A percentile compares a stretch with the other conserved stretches of the same genome.
Evolutionary conservation across 2,113 vertebrate genomes (phyloP).

Genomic region (Atlantisia rogersi): DNA sequence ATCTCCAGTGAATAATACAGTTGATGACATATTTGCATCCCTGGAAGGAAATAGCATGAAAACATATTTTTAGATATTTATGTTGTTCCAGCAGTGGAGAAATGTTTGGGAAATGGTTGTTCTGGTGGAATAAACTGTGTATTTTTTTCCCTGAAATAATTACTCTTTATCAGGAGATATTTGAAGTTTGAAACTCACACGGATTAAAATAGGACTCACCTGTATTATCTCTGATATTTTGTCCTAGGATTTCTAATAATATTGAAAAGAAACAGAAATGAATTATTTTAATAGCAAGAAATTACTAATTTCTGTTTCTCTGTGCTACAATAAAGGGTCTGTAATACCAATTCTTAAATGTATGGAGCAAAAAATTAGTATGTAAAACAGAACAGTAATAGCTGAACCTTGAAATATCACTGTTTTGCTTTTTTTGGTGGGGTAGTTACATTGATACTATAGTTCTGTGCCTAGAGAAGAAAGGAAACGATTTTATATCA

Average conservation of each 20-base stretch:
- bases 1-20: constrained; percentile 38
- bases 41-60: constrained; percentile 62
- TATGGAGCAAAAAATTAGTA: neutral
- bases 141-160: neutral
- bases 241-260: neutral
- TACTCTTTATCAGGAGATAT: neutral
- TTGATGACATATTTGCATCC: constrained; percentile 49
- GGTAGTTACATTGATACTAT: neutral
- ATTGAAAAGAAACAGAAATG: neutral
- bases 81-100: neutral
- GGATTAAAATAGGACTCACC: neutral
- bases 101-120: neutral
- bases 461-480: neutral
- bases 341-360: neutral
- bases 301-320: neutral
- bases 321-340: neutral
- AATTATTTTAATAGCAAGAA: neutral
- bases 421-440: neutral
- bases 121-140: neutral
- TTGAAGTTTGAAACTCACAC: neutral
- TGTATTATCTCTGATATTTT: neutral
- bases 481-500: neutral
- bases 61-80: neutral
- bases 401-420: neutral
- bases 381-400: neutral